These are phyloP conservation scores for Callyntrura guangdongensis DNA, from an alignment of 2,888 invertebrate genomes.

Conservation along the genomic window DNA sequence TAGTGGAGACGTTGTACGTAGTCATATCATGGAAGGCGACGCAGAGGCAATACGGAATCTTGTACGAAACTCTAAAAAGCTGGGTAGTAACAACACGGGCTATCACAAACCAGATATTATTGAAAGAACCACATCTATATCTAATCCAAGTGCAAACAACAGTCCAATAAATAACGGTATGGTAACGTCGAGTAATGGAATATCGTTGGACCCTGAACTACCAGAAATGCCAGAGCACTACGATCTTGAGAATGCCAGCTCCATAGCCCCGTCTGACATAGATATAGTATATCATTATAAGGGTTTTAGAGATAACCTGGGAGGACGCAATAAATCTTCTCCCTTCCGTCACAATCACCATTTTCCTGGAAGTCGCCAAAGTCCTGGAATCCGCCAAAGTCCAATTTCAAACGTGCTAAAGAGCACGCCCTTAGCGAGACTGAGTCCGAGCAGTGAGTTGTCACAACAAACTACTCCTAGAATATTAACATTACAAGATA, in stretches of 20 bases:
- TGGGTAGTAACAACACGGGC: constrained; percentile 86
- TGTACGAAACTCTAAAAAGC: constrained; percentile 83
- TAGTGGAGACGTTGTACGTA: constrained; percentile 91
- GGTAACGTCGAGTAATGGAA: constrained; percentile 85
- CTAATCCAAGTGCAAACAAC: constrained; percentile 90
- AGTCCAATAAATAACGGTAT: constrained; percentile 86
- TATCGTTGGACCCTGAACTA: constrained; percentile 88
- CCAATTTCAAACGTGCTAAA: constrained; percentile 88
- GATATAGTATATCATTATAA: constrained; percentile 99
- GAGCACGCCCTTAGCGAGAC: constrained; percentile 95
- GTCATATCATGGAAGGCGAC: constrained; percentile 91
- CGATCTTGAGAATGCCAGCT: constrained; percentile 98
- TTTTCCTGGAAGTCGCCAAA: constrained; percentile 82
- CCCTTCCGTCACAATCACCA: constrained; percentile 84
- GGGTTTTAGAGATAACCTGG: constrained; percentile 91
- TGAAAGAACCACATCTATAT: constrained; percentile 90
- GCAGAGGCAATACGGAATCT: constrained; percentile 83
- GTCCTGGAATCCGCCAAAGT: constrained; percentile 85
- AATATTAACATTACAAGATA: constrained; percentile 96
- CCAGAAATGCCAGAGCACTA: constrained; percentile 96
- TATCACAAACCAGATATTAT: constrained; percentile 97
- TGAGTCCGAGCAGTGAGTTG: constrained; percentile 96
- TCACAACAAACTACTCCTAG: constrained; percentile 95
- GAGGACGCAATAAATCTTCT: constrained; percentile 85
- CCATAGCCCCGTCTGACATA: constrained; percentile 98